These are phyloP conservation scores for Dicrurus megarhynchus DNA, from an alignment of 2,113 vertebrate genomes.

Conservation along the genomic window DNA sequence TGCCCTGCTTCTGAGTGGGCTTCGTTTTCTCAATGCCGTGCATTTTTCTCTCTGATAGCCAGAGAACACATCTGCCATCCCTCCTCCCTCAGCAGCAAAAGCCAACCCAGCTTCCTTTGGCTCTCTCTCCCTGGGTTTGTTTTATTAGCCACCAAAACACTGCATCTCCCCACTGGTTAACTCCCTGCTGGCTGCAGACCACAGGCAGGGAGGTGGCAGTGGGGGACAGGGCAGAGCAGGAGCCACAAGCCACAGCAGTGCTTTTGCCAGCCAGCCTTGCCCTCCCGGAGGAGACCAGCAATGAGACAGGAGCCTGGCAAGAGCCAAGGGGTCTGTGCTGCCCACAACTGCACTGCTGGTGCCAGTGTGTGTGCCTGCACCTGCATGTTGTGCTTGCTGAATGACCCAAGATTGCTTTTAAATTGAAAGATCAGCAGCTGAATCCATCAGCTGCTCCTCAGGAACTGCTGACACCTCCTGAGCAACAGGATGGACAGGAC, in stretches of 20 bases:
- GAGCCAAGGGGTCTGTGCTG: neutral
- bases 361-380: fast-evolving
- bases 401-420: neutral
- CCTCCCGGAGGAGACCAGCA: neutral
- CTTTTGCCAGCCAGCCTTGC: neutral
- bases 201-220: neutral
- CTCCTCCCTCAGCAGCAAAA: neutral
- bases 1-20: neutral
- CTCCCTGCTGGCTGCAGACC: neutral
- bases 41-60: neutral
- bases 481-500: neutral
- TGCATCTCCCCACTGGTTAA: neutral
- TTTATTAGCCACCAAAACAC: neutral
- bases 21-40: neutral
- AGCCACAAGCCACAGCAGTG: fast-evolving
- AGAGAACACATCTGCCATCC: neutral
- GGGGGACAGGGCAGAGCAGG: neutral
- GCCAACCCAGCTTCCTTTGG: neutral
- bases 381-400: neutral
- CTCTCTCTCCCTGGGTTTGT: neutral
- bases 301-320: neutral
- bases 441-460: neutral
- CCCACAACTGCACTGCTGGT: neutral
- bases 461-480: neutral
- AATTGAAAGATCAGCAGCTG: neutral